Conservation (phyloP, 2,797 vertebrate genomes). For the Brachymystax lenok region DNA sequence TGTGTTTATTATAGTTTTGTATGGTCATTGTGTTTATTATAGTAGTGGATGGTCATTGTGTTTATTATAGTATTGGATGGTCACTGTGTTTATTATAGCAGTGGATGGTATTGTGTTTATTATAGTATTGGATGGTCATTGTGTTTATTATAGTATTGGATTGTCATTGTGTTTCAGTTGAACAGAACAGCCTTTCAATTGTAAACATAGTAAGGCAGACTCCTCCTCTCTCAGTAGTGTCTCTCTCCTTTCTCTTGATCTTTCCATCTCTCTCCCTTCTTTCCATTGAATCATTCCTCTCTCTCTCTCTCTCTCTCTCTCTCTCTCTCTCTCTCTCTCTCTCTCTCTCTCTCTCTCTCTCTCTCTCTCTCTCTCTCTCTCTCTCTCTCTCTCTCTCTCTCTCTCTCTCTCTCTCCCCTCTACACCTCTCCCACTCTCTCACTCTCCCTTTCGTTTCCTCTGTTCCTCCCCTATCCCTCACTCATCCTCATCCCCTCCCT, state of each 20-base stretch:
- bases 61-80: no score
- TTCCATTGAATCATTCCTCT: neutral
- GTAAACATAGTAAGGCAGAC: neutral
- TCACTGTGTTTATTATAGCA: no score
- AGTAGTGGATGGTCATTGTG: no score
- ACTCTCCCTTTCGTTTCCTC: neutral
- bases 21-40: no score
- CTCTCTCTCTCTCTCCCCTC: neutral
- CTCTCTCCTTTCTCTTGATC: neutral
- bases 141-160: conserved; percentile 17
- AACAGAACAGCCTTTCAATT: conserved; percentile 16
- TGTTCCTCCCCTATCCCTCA: neutral
- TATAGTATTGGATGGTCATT: no score
- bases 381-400: neutral
- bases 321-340: conserved; percentile 1
- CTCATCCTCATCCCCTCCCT: neutral
- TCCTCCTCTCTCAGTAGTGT: neutral
- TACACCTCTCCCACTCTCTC: conserved; percentile 7
- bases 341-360: conserved; percentile 6
- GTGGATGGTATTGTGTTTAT: no score
- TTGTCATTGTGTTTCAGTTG: conserved; percentile 30
- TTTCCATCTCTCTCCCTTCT: conserved; percentile 1
- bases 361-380: neutral
- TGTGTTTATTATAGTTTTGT: no score
- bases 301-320: neutral